Base-by-base conservation (phyloP, 2,797 vertebrate species). In the Pantherophis vulpinus region DNA sequence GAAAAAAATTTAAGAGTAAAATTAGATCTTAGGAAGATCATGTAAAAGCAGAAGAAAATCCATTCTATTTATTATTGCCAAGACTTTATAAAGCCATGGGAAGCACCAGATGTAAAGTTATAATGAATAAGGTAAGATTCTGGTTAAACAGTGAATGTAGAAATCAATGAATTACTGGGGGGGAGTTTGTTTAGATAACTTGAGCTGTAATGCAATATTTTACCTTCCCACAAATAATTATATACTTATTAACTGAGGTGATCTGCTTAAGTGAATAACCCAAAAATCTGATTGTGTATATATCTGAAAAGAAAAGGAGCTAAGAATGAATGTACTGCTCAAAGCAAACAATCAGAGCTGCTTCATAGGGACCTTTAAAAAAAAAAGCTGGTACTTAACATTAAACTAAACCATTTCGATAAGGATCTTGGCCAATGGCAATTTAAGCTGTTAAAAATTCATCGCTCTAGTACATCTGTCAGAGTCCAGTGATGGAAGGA, bases 401-500 rank as follows among this genome's bases (percentile, higher is more conserved):
- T 97, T 94, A 97, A 97, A 96, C 96, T 94, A 96, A 97, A 96
- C 95, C 96, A 97, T 97, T 97, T 98, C 96, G 97, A 97, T 98
- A 98, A 98, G 97, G 98, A 98, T 98, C 96, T 96, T 97, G 95
- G 97, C 97, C 97, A 95, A 95, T 93, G 97, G 97, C 97, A 97
- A 98, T 97, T 95, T 97, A 97, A 98, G 97, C 97, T 97, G 97
- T 98, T 98, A 98, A 98, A 98, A 98, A 98, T 98, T 98, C 97
- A 97, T 97, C 97, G 97, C 95, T 96, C 96, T 94, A 97, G 97
- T 95, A 96, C 95, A 98, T 96, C 97, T 98, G 98, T 98, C 98
- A 98, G 97, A 98, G 97, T 96, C 97, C 97, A 97, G 96, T 98
- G 98, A 98, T 99, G 98, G 98, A 98, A 98, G 97, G 98, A 98